Base-by-base conservation (phyloP, 1,140 invertebrate genomes). In the Saccostrea echinata region DNA sequence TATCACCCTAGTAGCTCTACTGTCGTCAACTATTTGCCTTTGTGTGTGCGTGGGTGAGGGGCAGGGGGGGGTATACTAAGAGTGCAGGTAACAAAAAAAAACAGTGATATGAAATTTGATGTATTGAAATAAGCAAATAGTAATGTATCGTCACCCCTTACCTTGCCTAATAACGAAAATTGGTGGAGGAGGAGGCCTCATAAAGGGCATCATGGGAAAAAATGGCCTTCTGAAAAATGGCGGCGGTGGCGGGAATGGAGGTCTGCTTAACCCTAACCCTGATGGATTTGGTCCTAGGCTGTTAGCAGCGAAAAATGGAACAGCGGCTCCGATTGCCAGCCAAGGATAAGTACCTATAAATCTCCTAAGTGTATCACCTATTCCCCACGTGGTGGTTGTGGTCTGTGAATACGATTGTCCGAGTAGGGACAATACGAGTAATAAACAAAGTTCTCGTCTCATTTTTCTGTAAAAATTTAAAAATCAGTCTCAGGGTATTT, bases 391-490 rank as follows among this genome's bases (percentile, higher is more conserved):
- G 30, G 13, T 30, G 9, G 68, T 76, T 27, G 68, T 76, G 68
- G 68, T 76, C 27, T 76, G 68, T 76, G 68, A 76, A 30, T 30
- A 33, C 27, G 68, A 76, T 33, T 35, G 68, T 33, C 68, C 68
- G 1, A 76, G 27, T 3, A 76, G 24, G 68, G 68, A 76, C 68
- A 76, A 27, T 33, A 76, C 68, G 27, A 76, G 68, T 76, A 76
- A 76, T 76, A 76, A 76, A 76, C 68, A 76, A 4, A 76, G 13
- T 76, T 33, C 68, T 76, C 68, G 68, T 76, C 68, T 76, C 68
- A 76, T 76, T 76, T n/a, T 76, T 76, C 68, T 76, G 68, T 33
- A 76, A 76, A 30, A 64, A 76, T 30, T 11, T 11, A 33, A n/a
- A 76, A 30, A 76, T 30, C 68, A 33, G 24, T 76, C 27, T 76